A percentile compares a stretch with the other conserved stretches of the same genome.
These are phyloP conservation scores for Urophycis tenuis DNA, from an alignment of 2,797 vertebrate genomes.

Conservation along the genomic window DNA sequence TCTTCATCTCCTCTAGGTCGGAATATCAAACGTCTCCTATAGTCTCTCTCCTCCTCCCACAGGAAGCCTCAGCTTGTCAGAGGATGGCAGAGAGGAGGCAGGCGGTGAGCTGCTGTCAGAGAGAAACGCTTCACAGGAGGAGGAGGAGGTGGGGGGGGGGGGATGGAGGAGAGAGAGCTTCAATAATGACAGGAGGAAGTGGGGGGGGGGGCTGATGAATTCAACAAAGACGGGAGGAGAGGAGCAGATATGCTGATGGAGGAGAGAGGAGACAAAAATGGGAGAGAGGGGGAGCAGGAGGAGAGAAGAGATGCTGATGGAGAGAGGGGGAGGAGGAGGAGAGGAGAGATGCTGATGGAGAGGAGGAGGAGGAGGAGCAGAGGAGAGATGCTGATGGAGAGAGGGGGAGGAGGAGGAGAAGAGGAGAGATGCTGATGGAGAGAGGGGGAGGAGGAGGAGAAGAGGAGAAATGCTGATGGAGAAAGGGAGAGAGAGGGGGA, in stretches of 20 bases:
- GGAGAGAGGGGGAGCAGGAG: background rate
- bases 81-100: background rate
- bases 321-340: background rate
- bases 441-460: background rate
- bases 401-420: background rate
- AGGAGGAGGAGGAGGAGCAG: background rate
- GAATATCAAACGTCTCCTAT: conserved; percentile 28
- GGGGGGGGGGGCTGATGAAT: background rate
- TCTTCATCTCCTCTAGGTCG: conserved; percentile 23
- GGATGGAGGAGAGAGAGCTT: background rate
- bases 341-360: background rate
- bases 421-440: background rate
- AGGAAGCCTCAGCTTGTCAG: conserved; percentile 14
- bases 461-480: background rate
- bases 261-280: background rate
- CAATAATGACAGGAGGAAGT: background rate
- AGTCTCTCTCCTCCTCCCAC: conserved; percentile 7
- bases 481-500: background rate
- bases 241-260: too few species aligned
- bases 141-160: background rate
- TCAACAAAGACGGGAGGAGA: background rate
- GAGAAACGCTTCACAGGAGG: background rate
- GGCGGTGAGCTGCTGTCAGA: background rate
- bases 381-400: background rate
- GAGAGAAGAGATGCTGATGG: background rate